Evolutionary conservation across 2,797 vertebrate species (phyloP), one percentile per base, ranked within the genome.

Genomic region (Botia kubotai): DNA sequence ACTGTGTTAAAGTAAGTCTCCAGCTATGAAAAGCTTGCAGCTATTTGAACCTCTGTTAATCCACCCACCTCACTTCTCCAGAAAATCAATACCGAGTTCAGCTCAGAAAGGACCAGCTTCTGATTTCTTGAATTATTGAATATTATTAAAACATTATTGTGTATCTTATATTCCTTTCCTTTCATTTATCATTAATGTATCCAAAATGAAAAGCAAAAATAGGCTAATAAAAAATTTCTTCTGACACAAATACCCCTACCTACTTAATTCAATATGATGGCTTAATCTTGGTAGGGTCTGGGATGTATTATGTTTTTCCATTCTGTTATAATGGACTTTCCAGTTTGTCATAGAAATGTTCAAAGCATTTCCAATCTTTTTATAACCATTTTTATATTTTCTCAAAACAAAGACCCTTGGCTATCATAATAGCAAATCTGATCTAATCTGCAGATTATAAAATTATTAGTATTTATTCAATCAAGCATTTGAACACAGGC

Each of bases 1-100:
- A 82, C 65, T 69, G 62, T 58, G 58, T 79, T 29, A 72, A 82
- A 84, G 58, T n/a, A 26, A 26, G 52, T 29, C 46, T 33, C 29
- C 48, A 26, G 21, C 62, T 75, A 66, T 5, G 1, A 78, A 72
- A 69, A 53, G 73, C 13, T 36, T 62, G 70, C 33, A 69, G 46
- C 73, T 65, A 12, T 65, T 48, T 65, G 26, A 52, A 19, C 39
- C 21, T 12, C 6, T 68, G 43, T 76, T 52, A 53, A 39, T 53
- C 23, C 14, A 39, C 10, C 43, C 43, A 52, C 46, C 57, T 17
- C 36, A 26, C 62, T 29, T 60, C 71, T 16, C 19, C 19, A 60
- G 19, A 33, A 62, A 65, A 29, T 62, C 23, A 29, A 65, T 72
- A 17, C 5, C 2, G 58, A 55, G 36, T 26, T 74, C 53, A n/a